These are phyloP conservation scores for Platyrinchus mystaceus DNA, from an alignment of 2,797 vertebrate genomes.

Conservation along the genomic window DNA sequence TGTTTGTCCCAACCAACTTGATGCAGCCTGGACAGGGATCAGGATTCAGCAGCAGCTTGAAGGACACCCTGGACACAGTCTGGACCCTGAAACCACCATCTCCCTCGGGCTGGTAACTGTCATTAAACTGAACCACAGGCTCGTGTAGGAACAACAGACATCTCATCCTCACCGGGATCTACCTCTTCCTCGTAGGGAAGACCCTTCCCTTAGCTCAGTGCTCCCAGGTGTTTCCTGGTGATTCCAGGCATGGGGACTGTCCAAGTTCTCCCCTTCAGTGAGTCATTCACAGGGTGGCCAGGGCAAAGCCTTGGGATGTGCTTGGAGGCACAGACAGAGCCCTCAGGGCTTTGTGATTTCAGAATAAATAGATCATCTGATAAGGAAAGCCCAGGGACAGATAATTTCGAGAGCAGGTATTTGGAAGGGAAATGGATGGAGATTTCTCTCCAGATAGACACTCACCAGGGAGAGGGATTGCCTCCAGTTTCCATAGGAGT, in stretches of 20 bases:
- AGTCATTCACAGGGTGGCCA: background rate
- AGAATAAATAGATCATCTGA: background rate
- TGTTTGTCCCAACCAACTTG: background rate
- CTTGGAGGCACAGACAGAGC: background rate
- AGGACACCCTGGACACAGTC: background rate
- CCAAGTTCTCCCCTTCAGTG: background rate
- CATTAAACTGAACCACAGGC: background rate
- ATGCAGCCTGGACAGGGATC: background rate
- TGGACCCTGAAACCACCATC: background rate
- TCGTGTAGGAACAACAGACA: accelerated
- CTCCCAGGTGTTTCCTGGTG: conserved; percentile 46
- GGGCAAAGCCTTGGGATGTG: background rate
- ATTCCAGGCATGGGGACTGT: background rate
- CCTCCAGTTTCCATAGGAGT: background rate
- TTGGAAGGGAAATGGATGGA: conserved; percentile 31
- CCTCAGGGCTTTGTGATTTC: background rate
- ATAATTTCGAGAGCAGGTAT: background rate
- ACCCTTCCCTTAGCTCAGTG: background rate
- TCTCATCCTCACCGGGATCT: background rate
- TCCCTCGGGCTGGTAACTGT: background rate
- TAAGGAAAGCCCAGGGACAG: background rate
- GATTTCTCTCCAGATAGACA: background rate
- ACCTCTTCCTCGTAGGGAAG: background rate
- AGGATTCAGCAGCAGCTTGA: background rate
- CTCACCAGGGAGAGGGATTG: conserved; percentile 5